phyloP scores from a whole-genome alignment of 2,797 vertebrate species.

The Acanthornis magna region DNA sequence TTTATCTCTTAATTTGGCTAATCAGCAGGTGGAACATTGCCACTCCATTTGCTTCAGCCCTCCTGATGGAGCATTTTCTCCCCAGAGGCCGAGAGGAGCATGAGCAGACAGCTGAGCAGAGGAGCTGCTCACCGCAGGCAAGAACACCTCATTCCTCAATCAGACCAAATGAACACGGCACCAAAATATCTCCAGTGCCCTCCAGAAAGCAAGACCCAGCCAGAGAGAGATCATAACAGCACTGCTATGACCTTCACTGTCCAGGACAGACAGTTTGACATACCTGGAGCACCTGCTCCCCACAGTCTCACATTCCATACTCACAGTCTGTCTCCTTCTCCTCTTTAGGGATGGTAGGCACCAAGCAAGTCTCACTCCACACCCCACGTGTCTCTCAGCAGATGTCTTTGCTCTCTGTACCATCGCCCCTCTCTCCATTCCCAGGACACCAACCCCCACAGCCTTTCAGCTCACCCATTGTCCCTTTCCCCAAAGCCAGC shows the following conservation, averaged over 20 bases:
- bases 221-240: not conserved
- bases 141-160: not conserved
- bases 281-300: not conserved
- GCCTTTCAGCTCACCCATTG: not conserved
- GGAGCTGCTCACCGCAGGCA: not conserved
- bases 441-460: not conserved
- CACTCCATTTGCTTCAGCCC: not conserved
- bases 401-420: not conserved
- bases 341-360: not conserved
- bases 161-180: not conserved
- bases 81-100: not conserved
- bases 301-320: fast-evolving
- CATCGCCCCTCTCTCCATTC: fast-evolving
- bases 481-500: not conserved
- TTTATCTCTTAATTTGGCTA: not conserved
- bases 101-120: not conserved
- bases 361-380: not conserved
- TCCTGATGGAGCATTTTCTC: not conserved
- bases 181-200: not conserved
- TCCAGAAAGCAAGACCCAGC: not conserved
- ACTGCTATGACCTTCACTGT: not conserved
- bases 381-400: not conserved
- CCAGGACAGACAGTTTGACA: not conserved
- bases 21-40: not conserved
- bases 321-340: not conserved